These are phyloP conservation scores for Indri indri DNA, from an alignment of 2,113 vertebrate species.

Conservation along the genomic window DNA sequence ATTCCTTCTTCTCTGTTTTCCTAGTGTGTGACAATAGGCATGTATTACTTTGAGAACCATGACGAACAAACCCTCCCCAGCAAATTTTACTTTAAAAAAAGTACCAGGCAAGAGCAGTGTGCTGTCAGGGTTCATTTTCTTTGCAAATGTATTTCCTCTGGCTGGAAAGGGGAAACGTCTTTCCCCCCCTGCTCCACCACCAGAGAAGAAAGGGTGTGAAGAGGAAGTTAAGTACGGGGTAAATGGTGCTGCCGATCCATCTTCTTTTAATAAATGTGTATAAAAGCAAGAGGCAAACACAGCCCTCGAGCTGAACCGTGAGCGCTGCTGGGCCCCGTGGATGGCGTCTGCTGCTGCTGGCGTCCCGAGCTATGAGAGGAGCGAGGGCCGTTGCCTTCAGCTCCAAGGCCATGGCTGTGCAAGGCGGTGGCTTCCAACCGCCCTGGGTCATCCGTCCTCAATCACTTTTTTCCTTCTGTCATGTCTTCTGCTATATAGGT, in stretches of 20 bases:
- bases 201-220: not conserved
- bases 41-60: not conserved
- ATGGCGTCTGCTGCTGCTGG: too few relatives aligned
- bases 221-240: not conserved
- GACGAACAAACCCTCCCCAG: not conserved
- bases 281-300: not conserved
- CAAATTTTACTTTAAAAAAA: not conserved
- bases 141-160: slow-evolving; percentile 70
- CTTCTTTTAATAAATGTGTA: not conserved
- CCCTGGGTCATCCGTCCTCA: not conserved
- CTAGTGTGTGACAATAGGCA: not conserved
- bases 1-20: not conserved
- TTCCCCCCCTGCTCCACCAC: not conserved
- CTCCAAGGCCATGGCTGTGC: not conserved
- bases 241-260: fast-evolving
- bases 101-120: slow-evolving; percentile 1
- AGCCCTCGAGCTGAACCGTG: fast-evolving
- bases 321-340: fast-evolving
- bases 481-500: not conserved
- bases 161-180: slow-evolving; percentile 22
- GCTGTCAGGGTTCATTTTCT: slow-evolving; percentile 34
- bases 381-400: not conserved
- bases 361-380: not conserved
- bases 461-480: not conserved
- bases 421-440: not conserved